Evolutionary conservation across 2,888 invertebrate genomes (phyloP).

Genomic region (Nebria salina): DNA sequence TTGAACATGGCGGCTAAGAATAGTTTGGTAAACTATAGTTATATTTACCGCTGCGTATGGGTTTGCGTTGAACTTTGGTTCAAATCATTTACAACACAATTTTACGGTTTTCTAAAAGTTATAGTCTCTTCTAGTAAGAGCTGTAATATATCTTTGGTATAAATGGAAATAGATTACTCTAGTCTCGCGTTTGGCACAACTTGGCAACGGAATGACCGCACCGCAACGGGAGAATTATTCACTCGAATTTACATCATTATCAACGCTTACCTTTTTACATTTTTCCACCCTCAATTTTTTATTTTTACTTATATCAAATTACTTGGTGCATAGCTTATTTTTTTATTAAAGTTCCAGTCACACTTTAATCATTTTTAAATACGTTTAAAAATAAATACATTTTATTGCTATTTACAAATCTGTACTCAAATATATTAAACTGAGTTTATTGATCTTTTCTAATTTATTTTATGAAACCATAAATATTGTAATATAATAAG

Average conservation of each 20-base stretch:
- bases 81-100: not conserved
- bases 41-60: not conserved
- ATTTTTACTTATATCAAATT: too few species aligned
- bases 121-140: not conserved
- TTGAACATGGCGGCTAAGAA: not conserved
- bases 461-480: too few species aligned
- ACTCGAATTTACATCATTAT: not conserved
- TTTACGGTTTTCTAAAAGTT: not conserved
- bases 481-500: too few species aligned
- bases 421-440: too few species aligned
- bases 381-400: too few species aligned
- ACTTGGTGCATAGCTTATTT: too few species aligned
- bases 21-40: not conserved
- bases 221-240: too few species aligned
- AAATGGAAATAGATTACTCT: conserved; percentile 28
- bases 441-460: too few species aligned
- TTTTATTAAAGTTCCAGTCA: too few species aligned
- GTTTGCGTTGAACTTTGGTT: not conserved
- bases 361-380: too few species aligned
- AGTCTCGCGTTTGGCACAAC: not conserved
- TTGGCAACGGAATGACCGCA: not conserved
- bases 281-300: too few species aligned
- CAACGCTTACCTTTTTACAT: not conserved
- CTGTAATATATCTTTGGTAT: conserved; percentile 8
- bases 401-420: too few species aligned